Evolutionary conservation across 2,888 invertebrate species (phyloP).

Genomic region (Acleris emargana): DNA sequence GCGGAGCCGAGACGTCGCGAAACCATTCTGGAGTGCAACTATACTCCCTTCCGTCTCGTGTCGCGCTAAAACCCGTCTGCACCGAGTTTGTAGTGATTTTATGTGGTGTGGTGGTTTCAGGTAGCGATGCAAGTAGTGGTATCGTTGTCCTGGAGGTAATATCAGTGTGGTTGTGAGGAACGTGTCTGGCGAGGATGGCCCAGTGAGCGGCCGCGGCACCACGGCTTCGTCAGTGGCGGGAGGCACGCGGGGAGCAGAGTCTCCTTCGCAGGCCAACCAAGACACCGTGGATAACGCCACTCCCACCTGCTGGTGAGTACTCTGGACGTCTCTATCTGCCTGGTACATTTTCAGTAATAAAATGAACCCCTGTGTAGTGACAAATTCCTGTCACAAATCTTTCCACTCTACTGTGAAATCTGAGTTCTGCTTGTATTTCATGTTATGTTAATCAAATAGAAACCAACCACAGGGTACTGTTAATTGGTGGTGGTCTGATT

Average conservation of each 20-base stretch:
- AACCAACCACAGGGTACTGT: too few relatives aligned
- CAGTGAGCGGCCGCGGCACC: conserved; percentile 80
- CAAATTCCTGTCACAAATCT: neutral
- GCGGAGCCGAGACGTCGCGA: conserved; percentile 16
- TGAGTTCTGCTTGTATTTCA: too few relatives aligned
- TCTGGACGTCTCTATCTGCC: conserved; percentile 8
- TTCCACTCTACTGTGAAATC: neutral
- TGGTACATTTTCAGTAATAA: conserved; percentile 2
- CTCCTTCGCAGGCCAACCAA: conserved; percentile 83
- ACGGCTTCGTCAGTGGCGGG: conserved; percentile 82
- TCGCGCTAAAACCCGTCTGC: conserved; percentile 1
- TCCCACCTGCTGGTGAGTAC: conserved; percentile 79
- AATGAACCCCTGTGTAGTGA: neutral
- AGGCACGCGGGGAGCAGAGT: conserved; percentile 82
- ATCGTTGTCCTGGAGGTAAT: conserved; percentile 81
- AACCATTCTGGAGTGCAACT: conserved; percentile 23
- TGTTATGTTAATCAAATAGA: too few relatives aligned
- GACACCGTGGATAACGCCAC: conserved; percentile 81
- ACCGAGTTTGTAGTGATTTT: conserved; percentile 22
- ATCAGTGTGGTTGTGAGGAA: conserved; percentile 82
- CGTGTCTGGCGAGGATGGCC: conserved; percentile 84
- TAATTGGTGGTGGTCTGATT: too few relatives aligned
- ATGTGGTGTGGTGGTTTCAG: conserved; percentile 66
- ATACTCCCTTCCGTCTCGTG: neutral
- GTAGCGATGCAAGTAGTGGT: conserved; percentile 76